Base-by-base conservation (phyloP, 2,113 vertebrate genomes). In the Ifrita kowaldi region DNA sequence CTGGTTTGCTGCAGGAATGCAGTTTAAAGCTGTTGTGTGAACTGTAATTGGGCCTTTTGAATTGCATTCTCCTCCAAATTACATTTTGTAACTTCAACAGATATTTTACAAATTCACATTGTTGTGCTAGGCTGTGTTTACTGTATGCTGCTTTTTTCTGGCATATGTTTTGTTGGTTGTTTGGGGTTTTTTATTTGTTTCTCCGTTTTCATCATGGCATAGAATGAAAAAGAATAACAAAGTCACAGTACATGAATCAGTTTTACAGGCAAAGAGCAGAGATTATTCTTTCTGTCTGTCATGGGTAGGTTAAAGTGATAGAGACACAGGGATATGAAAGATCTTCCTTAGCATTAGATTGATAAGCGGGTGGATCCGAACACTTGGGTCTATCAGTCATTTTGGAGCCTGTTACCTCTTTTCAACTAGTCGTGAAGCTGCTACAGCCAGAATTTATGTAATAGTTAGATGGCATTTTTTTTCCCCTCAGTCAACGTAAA, bases 371-470 rank as follows among this genome's bases (percentile, higher is more conserved):
- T 88, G 59, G 46, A 57, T 81, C 73, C 65, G 60, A 6, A 60
- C 84, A 71, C 18, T 93, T 88, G 95, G 76, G 87, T 90, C 68
- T 73, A 81, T 95, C 83, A 92, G 80, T 96, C 75, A 94, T 81
- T 75, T 80, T 71, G 83, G 79, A 95, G 88, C 79, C 65, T 89
- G 68, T 65, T 94, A 24, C 85, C 86, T 90, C 68, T 64, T 90
- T 85, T 97, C 86, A 90, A 56, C 92, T 92, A 90, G 88, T 95
- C 93, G 49, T 71, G 92, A 86, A 95, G 81, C 89, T 96, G 77
- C 73, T 96, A 79, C 80, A 87, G 84, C 65, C 87, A 89, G 69
- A 95, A 94, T 94, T 92, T 92, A 86, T 95, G 73, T 77, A 94
- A 94, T 95, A 90, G 90, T 93, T 82, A 87, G 90, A 75, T 73